A percentile compares a stretch with the other conserved stretches of the same genome.
phyloP scores from a whole-genome alignment of 2,797 vertebrate species.

The Steatocranus sp. region DNA sequence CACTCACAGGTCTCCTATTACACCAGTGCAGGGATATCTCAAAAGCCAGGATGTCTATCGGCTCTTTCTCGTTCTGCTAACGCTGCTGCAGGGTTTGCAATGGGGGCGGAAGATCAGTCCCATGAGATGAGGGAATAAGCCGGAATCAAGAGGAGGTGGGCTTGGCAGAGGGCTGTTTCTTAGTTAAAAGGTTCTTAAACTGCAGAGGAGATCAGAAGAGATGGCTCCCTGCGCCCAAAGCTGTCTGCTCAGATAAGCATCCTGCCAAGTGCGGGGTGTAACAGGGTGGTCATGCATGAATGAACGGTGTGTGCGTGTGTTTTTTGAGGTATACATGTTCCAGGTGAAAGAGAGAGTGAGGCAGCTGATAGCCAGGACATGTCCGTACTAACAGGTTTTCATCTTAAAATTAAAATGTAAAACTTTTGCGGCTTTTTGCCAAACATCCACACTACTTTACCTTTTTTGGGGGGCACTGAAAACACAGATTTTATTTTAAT shows the following conservation, averaged over 20 bases:
- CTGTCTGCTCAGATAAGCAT: constrained; percentile 73
- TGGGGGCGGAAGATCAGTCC: constrained; percentile 70
- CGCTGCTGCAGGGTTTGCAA: constrained; percentile 61
- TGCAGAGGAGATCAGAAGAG: constrained; percentile 72
- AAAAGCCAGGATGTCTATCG: constrained; percentile 67
- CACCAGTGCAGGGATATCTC: constrained; percentile 63
- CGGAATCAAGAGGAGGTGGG: constrained; percentile 62
- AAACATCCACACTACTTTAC: neutral
- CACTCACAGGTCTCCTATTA: constrained; percentile 67
- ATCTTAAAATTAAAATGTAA: neutral
- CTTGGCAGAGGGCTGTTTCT: constrained; percentile 64
- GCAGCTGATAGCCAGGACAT: constrained; percentile 6
- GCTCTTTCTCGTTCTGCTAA: constrained; percentile 61
- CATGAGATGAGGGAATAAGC: constrained; percentile 69
- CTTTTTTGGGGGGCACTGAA: neutral
- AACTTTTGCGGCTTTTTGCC: neutral
- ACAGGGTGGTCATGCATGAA: constrained; percentile 65
- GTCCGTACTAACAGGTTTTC: neutral
- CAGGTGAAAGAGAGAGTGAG: constrained; percentile 21
- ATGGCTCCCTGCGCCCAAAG: constrained; percentile 61
- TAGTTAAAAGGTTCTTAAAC: constrained; percentile 78
- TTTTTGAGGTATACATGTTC: constrained; percentile 24
- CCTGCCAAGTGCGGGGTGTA: constrained; percentile 59
- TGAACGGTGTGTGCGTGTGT: constrained; percentile 13
- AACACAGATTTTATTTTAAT: neutral